phyloP scores from a whole-genome alignment of 2,888 invertebrate genomes.

The Cheilosia soror region DNA sequence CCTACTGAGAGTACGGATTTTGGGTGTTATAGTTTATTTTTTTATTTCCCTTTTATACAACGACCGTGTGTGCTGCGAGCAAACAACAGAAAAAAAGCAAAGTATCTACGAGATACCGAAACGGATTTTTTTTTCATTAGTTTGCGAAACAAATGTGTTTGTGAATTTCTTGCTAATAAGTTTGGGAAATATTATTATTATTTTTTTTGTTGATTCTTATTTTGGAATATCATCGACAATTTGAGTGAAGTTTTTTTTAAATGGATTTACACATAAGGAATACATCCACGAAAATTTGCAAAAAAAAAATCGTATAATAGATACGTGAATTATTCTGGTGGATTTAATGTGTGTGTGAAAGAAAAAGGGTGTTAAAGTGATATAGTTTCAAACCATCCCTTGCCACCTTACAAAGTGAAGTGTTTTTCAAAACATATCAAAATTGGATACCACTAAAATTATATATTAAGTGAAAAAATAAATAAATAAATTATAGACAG shows the following conservation, averaged over 20 bases:
- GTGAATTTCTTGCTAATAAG: not conserved
- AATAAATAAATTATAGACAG: slow-evolving; percentile 3
- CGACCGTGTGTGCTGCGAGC: slow-evolving; percentile 8
- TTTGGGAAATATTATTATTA: not conserved
- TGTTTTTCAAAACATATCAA: slow-evolving; percentile 31
- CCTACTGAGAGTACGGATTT: slow-evolving; percentile 59
- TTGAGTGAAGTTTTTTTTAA: not conserved
- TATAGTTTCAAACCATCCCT: not conserved
- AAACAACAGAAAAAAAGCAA: slow-evolving; percentile 1
- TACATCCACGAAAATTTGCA: not conserved
- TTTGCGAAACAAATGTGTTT: slow-evolving; percentile 2
- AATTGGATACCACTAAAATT: slow-evolving; percentile 42
- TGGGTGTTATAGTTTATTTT: slow-evolving; percentile 41
- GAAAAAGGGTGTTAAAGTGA: not conserved
- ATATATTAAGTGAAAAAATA: slow-evolving; percentile 1
- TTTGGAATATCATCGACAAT: slow-evolving; percentile 3
- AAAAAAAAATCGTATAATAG: not conserved
- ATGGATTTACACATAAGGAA: slow-evolving; percentile 7
- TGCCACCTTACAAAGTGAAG: slow-evolving; percentile 7
- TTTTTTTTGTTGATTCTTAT: not conserved
- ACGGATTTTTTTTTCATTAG: slow-evolving; percentile 18
- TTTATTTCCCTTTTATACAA: slow-evolving; percentile 48
- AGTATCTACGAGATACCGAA: slow-evolving; percentile 49
- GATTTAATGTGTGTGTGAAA: not conserved
- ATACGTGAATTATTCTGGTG: slow-evolving; percentile 5